Evolutionary conservation across 2,113 vertebrate species (phyloP).

Genomic region (rabbit (Oryctolagus cuniculus)): mOryCun1.1 NC_091435.1:309501-310000

Average conservation of each 20-base stretch:
- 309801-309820: background rate
- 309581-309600: background rate
- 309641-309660: slow-evolving; percentile 11
- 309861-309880: slow-evolving; percentile 95
- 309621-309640: background rate
- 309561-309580: background rate
- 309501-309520: no score
- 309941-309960: slow-evolving; percentile 92
- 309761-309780: background rate
- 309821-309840: background rate
- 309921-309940: slow-evolving; percentile 98
- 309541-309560: background rate
- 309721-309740: background rate
- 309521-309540: background rate
- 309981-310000: slow-evolving; percentile 42
- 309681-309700: background rate
- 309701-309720: background rate
- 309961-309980: slow-evolving; percentile 57
- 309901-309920: slow-evolving; percentile 96
- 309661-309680: background rate
- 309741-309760: background rate
- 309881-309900: slow-evolving; percentile 94
- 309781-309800: slow-evolving; percentile 3
- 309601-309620: background rate
- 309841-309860: slow-evolving; percentile 89